These are phyloP conservation scores for Oasisia sp. DNA, from an alignment of 2,888 invertebrate species.

Conservation along the genomic window DNA sequence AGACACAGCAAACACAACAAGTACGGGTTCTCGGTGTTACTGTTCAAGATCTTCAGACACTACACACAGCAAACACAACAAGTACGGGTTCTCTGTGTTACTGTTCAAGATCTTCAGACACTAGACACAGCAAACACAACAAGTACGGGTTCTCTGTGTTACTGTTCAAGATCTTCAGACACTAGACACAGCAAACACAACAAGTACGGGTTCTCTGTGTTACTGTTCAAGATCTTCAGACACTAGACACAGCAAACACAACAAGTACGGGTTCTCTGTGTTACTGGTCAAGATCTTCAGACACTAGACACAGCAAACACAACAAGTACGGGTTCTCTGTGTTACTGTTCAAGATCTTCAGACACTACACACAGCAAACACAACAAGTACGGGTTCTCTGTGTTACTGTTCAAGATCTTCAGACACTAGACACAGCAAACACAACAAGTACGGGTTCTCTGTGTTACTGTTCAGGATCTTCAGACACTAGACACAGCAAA, in stretches of 20 bases:
- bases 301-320: slow-evolving; percentile 76
- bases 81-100: slow-evolving; percentile 93
- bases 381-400: slow-evolving; percentile 93
- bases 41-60: slow-evolving; percentile 92
- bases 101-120: slow-evolving; percentile 93
- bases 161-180: slow-evolving; percentile 93
- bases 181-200: slow-evolving; percentile 78
- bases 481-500: slow-evolving; percentile 73
- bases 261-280: slow-evolving; percentile 92
- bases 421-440: slow-evolving; percentile 76
- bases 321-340: slow-evolving; percentile 95
- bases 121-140: slow-evolving; percentile 77
- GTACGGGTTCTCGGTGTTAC: slow-evolving; percentile 95
- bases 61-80: slow-evolving; percentile 80
- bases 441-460: slow-evolving; percentile 94
- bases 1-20: slow-evolving; percentile 79
- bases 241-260: slow-evolving; percentile 79
- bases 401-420: slow-evolving; percentile 95
- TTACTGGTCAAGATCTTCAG: slow-evolving; percentile 96
- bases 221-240: slow-evolving; percentile 93
- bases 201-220: slow-evolving; percentile 94
- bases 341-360: slow-evolving; percentile 96
- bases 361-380: slow-evolving; percentile 76
- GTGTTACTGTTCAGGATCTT: slow-evolving; percentile 96
- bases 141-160: slow-evolving; percentile 96